Evolutionary conservation across 2,113 vertebrate species (phyloP), one percentile per base, ranked within the genome.

Genomic region (Malurus cyaneus): DNA sequence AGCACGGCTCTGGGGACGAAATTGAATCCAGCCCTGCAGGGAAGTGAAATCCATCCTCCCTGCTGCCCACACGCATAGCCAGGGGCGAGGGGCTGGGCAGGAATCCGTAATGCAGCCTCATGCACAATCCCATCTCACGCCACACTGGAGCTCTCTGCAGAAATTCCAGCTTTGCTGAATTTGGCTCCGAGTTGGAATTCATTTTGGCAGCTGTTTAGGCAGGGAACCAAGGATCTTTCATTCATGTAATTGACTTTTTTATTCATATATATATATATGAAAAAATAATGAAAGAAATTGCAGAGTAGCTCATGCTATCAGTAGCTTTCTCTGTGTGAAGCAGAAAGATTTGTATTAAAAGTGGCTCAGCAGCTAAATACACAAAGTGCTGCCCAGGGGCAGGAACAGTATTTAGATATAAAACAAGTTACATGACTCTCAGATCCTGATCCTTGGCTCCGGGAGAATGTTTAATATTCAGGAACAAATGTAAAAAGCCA

Each of bases 151-250:
- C 82, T 41, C 81, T 42, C 89, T 86, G 86, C 88, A 94, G 54
- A 78, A 84, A 94, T 47, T 89, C 94, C 88, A 86, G 96, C 82
- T 94, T 36, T 49, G 62, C 71, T 31, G 88, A 93, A 53, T 60
- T 95, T 92, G 88, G 86, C 95, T 92, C 47, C 4, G 74, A 34
- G 69, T n/a, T 80, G 81, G 95, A 95, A 97, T 95, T 94, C 54
- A 81, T 94, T 86, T 66, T 93, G 91, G 95, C 95, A 95, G 92
- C 91, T 96, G 96, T 88, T 94, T 94, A 88, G 96, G 95, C 95
- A 91, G 64, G 56, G 80, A 91, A 89, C 84, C 92, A 95, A 94
- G 89, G 81, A 93, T 91, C 87, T 92, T 91, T 96, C 95, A 96
- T 96, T 95, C 96, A 97, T 64, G 64, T 93, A 96, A 96, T 95